A percentile compares a stretch with the other conserved stretches of the same genome.
These are phyloP conservation scores for Eristalinus aeneus DNA, from an alignment of 2,888 invertebrate genomes.

Conservation along the genomic window DNA sequence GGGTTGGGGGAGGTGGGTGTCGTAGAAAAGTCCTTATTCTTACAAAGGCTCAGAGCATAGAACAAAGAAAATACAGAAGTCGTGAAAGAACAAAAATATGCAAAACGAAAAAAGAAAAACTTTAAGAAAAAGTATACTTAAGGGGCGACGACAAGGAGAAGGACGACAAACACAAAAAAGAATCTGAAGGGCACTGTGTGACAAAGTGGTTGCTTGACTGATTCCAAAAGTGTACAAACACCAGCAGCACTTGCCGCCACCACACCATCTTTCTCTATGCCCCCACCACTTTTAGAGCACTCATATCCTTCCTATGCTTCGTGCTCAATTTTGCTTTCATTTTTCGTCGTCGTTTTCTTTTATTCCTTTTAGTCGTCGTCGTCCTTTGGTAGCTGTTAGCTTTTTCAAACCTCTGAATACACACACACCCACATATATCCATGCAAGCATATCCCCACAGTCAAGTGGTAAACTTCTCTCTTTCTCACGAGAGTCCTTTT, in stretches of 20 bases:
- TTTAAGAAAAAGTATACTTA: neutral
- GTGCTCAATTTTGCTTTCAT: conserved; percentile 43
- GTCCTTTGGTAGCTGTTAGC: conserved; percentile 64
- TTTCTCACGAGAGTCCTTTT: neutral
- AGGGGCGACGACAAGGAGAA: neutral
- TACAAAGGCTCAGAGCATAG: conserved; percentile 28
- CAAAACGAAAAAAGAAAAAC: neutral
- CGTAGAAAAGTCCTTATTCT: conserved; percentile 30
- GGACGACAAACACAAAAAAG: conserved; percentile 2
- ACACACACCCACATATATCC: conserved; percentile 18
- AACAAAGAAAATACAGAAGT: conserved; percentile 49
- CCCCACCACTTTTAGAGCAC: neutral
- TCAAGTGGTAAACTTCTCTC: conserved; percentile 46
- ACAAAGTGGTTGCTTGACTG: conserved; percentile 69
- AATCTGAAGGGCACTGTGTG: conserved; percentile 67
- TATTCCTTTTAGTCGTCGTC: conserved; percentile 2
- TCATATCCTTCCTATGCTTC: conserved; percentile 11
- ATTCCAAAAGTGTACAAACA: conserved; percentile 65
- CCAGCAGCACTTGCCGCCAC: conserved; percentile 18
- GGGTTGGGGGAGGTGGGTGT: neutral
- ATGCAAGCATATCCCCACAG: conserved; percentile 14
- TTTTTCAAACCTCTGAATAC: conserved; percentile 61
- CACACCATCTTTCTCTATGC: neutral
- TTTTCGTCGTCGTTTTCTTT: neutral
- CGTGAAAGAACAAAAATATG: conserved; percentile 8